phyloP scores from a whole-genome alignment of 1,140 invertebrate species.

The Drosophila ironensis region DNA sequence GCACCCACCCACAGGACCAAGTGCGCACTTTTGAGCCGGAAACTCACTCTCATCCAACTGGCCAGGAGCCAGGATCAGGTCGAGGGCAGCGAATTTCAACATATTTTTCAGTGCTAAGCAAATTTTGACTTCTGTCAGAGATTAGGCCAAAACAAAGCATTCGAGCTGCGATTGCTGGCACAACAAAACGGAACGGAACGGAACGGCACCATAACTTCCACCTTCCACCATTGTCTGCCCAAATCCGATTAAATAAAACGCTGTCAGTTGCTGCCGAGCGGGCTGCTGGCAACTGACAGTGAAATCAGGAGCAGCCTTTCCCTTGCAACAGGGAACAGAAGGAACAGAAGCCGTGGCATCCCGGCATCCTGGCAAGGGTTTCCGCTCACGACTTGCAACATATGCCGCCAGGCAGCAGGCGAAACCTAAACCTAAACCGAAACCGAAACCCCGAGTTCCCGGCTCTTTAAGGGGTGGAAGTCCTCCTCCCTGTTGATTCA shows the following conservation, averaged over 20 bases:
- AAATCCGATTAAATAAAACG: conserved; percentile 79
- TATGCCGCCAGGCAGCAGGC: conserved; percentile 74
- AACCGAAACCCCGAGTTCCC: conserved; percentile 54
- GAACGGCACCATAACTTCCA: conserved; percentile 58
- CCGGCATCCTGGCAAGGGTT: conserved; percentile 48
- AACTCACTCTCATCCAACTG: conserved; percentile 37
- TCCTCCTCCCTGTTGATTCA: conserved; percentile 34
- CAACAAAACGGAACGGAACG: conserved; percentile 57
- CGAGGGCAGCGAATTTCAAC: conserved; percentile 65
- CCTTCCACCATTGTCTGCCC: conserved; percentile 63
- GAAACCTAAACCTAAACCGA: no score
- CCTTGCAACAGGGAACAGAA: neutral
- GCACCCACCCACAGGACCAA: no score
- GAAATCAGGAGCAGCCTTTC: neutral
- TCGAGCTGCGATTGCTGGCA: conserved; percentile 62
- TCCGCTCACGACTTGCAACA: conserved; percentile 69
- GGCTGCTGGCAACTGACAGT: conserved; percentile 47
- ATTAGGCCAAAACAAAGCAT: conserved; percentile 76
- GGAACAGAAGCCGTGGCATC: conserved; percentile 29
- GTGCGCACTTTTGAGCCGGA: neutral
- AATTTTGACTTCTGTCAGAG: conserved; percentile 76
- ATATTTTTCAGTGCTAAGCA: conserved; percentile 62
- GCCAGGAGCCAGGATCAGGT: conserved; percentile 34
- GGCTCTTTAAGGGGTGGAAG: conserved; percentile 42
- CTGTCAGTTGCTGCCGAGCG: conserved; percentile 43